Conservation (phyloP, 2,113 vertebrate species). For the Proteles cristata region DNA sequence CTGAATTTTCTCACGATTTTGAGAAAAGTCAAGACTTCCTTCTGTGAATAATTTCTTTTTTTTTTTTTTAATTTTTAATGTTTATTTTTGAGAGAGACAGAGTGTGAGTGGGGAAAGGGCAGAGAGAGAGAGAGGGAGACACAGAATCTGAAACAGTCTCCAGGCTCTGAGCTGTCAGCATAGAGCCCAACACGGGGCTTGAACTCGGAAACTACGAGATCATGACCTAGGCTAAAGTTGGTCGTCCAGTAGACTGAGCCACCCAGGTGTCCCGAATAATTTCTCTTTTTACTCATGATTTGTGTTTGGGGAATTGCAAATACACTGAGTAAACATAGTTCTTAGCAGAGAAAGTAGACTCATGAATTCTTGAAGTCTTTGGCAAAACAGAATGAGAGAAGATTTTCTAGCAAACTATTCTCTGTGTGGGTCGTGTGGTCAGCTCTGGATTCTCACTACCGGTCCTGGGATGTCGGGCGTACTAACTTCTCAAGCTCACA, state of each 20-base stretch:
- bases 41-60: neutral
- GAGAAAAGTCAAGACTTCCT: neutral
- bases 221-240: too few species aligned
- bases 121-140: too few species aligned
- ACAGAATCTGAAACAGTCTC: too few species aligned
- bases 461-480: neutral
- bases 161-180: too few species aligned
- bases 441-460: neutral
- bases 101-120: too few species aligned
- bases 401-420: neutral
- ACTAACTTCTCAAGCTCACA: neutral
- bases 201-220: too few species aligned
- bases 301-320: neutral
- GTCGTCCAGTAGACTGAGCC: too few species aligned
- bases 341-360: neutral
- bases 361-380: neutral
- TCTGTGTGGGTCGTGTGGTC: neutral
- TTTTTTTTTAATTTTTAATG: too few species aligned
- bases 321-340: neutral
- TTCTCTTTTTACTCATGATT: neutral
- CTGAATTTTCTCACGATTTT: neutral
- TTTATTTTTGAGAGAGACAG: too few species aligned
- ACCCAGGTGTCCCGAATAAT: neutral
- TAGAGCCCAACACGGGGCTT: too few species aligned
- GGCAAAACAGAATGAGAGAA: neutral